Base-by-base conservation (phyloP, 2,113 vertebrate genomes). In the Scomber japonicus region DNA sequence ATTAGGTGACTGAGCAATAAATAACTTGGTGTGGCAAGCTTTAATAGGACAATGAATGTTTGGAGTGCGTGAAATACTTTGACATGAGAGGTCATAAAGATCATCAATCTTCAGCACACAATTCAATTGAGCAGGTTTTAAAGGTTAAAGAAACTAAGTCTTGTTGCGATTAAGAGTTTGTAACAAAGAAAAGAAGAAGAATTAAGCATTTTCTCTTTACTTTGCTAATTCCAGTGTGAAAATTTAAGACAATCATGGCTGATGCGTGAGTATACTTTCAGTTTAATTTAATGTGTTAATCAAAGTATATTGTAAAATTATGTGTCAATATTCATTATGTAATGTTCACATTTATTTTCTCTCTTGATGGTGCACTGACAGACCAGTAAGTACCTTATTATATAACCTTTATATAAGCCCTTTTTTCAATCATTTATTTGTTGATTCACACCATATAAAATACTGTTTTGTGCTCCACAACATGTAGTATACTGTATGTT, bases 251-350 rank as follows among this genome's bases (percentile, higher is more conserved):
- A 80, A 70, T 4, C 75, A 92, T 93, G 90, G 64, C 84, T 60
- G 91, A 92, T 0, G 65, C 35, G 89, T 94, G 76, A 91, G 86
- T 92, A 79, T 16, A 17, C n/a, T n/a, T 71, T 15, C 50, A 11
- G 5, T 55, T 57, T 62, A 10, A 19, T 49, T 69, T 44, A 1
- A 12, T 50, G 45, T 57, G 11, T 55, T 68, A 6, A 71, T 21
- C 5, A 68, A 49, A 62, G 4, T 50, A 16, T 60, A 45, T 3
- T 48, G 27, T 46, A 40, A 60, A 63, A 62, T 11, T 30, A 48
- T 24, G 13, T 15, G 35, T 19, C 57, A 3, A 48, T 55, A 10
- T 61, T 21, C 3, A 31, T 51, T 30, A 2, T 45, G 2, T 53
- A 5, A 68, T 54, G 7, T 61, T 74, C 1, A 40, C 24, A 45